Base-by-base conservation (phyloP, 2,888 invertebrate species). In the Lithodes maja region DNA sequence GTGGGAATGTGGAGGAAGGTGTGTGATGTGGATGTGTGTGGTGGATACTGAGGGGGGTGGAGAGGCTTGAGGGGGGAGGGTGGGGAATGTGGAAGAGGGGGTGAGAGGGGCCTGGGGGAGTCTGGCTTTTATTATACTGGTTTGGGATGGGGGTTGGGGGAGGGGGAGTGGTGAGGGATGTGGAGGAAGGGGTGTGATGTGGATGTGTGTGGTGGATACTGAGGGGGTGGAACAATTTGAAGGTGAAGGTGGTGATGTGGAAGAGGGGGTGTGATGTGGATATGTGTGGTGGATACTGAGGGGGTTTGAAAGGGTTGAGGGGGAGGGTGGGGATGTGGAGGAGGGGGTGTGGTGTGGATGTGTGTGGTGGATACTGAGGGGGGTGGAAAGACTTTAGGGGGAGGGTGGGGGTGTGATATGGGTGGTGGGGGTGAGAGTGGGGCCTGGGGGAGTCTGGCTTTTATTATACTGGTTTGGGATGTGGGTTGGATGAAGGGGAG, bases 11-110 rank as follows among this genome's bases (percentile, higher is more conserved):
- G n/a, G 77, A 49, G 50, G n/a, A n/a, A 15, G 77, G 9, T 5
- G 50, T 33, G 50, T n/a, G 52, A 50, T 52, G 71, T 12, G 71
- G 50, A 71, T 52, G 83, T 71, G 52, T 50, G 83, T 71, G 83
- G 54, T 3, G 12, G 71, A 71, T 15, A 5, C 15, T 53, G 55
- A 53, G 17, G 74, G 3, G 74, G 74, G 17, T n/a, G n/a, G n/a
- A n/a, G n/a, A n/a, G n/a, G n/a, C n/a, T n/a, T 53, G 55, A 53
- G 17, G 74, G 3, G 74, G 74, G 17, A n/a, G 74, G 74, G 74
- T n/a, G 17, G n/a, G 74, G n/a, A 17, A 5, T 49, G 9, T 50
- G 50, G 79, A 52, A n/a, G 9, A 50, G 79, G 12, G 50, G 53
- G 7, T 2, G 33, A 79, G 53, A 3, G 50, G 7, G 74, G 74